Percentiles rank a stretch among this genome's conserved stretches.
Evolutionary conservation across 2,888 invertebrate species (phyloP).

Genomic region (Hypselothyrea guttata): DNA sequence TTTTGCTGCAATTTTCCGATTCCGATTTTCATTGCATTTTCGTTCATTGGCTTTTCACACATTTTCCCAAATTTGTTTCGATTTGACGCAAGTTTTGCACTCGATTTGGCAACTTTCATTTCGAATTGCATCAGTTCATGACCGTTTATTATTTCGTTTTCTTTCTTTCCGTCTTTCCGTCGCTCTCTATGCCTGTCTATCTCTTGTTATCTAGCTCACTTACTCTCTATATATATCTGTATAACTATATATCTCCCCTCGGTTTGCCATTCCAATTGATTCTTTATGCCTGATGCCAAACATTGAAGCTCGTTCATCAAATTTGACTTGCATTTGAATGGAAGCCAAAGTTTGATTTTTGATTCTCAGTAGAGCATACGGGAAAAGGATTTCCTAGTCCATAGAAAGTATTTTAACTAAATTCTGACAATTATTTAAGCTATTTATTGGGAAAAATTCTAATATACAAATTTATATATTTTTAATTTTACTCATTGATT

Average conservation of each 20-base stretch:
- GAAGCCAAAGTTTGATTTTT: conserved; percentile 34
- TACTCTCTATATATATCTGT: too few relatives aligned
- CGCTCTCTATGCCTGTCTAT: not conserved
- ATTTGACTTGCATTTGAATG: conserved; percentile 45
- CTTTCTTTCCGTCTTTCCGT: conserved; percentile 5
- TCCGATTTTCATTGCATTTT: conserved; percentile 2
- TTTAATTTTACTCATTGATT: too few relatives aligned
- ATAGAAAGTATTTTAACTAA: too few relatives aligned
- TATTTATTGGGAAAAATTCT: too few relatives aligned
- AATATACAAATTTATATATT: too few relatives aligned
- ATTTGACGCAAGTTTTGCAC: conserved; percentile 69
- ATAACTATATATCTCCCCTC: too few relatives aligned
- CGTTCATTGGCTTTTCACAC: conserved; percentile 45
- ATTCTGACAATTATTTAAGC: too few relatives aligned
- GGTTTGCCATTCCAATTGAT: conserved; percentile 39
- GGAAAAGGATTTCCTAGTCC: too few relatives aligned
- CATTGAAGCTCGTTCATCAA: conserved; percentile 44
- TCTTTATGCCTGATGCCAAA: conserved; percentile 38
- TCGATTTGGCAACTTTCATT: conserved; percentile 64
- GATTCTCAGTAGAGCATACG: too few relatives aligned
- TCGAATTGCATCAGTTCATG: conserved; percentile 51
- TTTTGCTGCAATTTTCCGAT: conserved; percentile 20
- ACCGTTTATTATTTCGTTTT: conserved; percentile 24
- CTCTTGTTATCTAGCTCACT: not conserved
- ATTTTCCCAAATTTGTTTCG: conserved; percentile 34